phyloP scores from a whole-genome alignment of 2,797 vertebrate species.

The Paedocypris micromegethes region DNA sequence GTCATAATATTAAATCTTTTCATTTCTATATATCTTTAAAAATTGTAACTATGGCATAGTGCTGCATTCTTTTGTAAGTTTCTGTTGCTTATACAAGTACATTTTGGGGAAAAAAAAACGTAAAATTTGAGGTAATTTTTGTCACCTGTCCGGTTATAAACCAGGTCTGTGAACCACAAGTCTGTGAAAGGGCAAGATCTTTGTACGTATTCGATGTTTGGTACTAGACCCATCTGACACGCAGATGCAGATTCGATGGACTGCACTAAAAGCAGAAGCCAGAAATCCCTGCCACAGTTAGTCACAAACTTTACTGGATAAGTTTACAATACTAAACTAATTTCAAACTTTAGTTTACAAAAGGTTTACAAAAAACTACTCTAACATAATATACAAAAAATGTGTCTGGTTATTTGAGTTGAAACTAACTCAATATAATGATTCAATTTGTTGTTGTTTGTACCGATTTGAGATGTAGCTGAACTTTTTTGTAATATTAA shows the following conservation, averaged over 20 bases:
- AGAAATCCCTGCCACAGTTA: conserved; percentile 25
- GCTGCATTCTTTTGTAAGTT: too few species aligned
- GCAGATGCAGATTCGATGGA: conserved; percentile 4
- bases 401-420: neutral
- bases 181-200: neutral
- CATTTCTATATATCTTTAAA: too few species aligned
- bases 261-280: conserved; percentile 11
- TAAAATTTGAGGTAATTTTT: too few species aligned
- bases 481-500: neutral
- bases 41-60: too few species aligned
- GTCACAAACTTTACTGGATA: conserved; percentile 25
- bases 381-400: neutral
- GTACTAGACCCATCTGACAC: neutral
- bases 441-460: neutral
- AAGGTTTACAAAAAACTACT: neutral
- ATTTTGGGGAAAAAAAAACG: too few species aligned
- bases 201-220: neutral
- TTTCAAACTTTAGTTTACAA: neutral
- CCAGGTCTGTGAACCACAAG: too few species aligned
- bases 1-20: neutral
- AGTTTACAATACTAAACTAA: conserved; percentile 19
- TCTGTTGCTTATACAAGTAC: too few species aligned
- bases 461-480: neutral
- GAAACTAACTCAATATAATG: neutral
- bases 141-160: too few species aligned